These are phyloP conservation scores for Scytalopus superciliaris DNA, from an alignment of 2,113 vertebrate genomes.

Conservation along the genomic window DNA sequence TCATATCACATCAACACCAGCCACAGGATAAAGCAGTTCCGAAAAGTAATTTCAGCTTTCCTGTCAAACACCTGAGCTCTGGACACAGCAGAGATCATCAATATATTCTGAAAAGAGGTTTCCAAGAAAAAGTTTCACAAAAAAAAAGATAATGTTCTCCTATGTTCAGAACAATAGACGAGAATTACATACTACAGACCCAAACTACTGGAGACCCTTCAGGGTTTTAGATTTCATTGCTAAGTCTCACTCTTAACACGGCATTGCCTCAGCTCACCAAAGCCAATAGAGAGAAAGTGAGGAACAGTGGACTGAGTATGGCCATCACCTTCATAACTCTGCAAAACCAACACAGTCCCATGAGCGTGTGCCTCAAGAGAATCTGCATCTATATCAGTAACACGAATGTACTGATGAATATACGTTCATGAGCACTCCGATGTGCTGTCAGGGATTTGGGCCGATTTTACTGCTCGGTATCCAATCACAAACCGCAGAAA, in stretches of 20 bases:
- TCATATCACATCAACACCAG: rapidly evolving
- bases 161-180: background rate
- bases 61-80: background rate
- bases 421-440: rapidly evolving
- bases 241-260: background rate
- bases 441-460: rapidly evolving
- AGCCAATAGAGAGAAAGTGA: rapidly evolving
- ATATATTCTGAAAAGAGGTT: background rate
- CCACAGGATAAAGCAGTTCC: background rate
- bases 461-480: background rate
- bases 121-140: background rate
- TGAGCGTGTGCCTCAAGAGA: rapidly evolving
- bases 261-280: background rate
- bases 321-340: background rate
- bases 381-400: rapidly evolving
- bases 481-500: background rate
- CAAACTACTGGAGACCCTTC: rapidly evolving
- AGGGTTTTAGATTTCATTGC: background rate
- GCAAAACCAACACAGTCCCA: background rate
- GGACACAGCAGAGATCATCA: background rate
- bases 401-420: rapidly evolving
- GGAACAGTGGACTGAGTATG: rapidly evolving
- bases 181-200: background rate
- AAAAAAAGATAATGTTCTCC: rapidly evolving
- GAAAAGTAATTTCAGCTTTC: background rate